Evolutionary conservation across 2,113 vertebrate species (phyloP).

Genomic region (Indri indri): DNA sequence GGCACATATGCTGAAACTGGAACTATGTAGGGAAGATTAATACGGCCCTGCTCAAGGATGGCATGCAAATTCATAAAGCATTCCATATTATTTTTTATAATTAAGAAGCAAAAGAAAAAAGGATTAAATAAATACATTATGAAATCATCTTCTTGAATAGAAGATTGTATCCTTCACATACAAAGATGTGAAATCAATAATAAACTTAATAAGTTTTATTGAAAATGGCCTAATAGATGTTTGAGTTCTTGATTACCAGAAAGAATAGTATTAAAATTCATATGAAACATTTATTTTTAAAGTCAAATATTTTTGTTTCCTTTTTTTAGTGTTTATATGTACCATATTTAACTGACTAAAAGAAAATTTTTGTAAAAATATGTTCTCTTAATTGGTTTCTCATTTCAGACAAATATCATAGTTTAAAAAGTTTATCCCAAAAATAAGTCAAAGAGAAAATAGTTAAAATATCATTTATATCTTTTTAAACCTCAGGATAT

Average conservation of each 20-base stretch:
- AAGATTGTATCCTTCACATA: background rate
- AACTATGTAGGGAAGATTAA: background rate
- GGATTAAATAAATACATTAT: background rate
- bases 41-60: background rate
- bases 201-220: background rate
- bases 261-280: background rate
- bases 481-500: background rate
- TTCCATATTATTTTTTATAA: background rate
- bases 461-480: background rate
- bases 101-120: background rate
- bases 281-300: background rate
- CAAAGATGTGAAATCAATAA: conserved; percentile 9
- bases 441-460: background rate
- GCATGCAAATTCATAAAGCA: background rate
- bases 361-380: background rate
- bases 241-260: background rate
- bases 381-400: background rate
- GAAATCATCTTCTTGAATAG: background rate
- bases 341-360: background rate
- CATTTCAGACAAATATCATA: background rate
- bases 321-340: background rate
- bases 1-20: background rate
- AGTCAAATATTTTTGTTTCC: background rate
- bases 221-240: background rate
- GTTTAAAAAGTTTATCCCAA: conserved; percentile 3